phyloP scores from a whole-genome alignment of 1,140 invertebrate species.

The Rhagoletis pomonella region DNA sequence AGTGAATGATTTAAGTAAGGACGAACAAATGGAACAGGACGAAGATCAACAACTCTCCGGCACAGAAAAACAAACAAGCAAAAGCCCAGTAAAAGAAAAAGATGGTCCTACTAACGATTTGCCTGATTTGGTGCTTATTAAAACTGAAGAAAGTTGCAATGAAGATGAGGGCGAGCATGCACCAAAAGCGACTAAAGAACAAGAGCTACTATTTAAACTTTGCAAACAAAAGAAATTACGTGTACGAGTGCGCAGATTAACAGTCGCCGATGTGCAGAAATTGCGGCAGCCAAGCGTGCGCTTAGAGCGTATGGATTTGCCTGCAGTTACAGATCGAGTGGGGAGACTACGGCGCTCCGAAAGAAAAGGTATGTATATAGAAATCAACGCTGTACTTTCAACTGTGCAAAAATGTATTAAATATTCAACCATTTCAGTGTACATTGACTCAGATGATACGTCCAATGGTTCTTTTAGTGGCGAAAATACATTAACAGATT shows the following conservation, averaged over 20 bases:
- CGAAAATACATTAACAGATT: slow-evolving; percentile 3
- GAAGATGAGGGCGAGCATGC: not conserved
- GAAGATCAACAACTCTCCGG: not conserved
- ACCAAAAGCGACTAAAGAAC: not conserved
- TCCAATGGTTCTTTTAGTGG: not conserved
- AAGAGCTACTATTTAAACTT: not conserved
- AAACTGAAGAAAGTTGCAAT: not conserved
- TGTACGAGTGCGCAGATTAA: slow-evolving; percentile 23
- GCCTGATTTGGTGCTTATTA: not conserved
- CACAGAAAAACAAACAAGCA: not conserved
- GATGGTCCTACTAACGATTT: not conserved
- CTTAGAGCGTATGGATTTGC: slow-evolving; percentile 31
- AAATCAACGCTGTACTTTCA: not conserved
- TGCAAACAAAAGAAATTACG: not conserved
- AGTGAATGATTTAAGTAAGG: slow-evolving; percentile 31
- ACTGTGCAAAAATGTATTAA: not conserved
- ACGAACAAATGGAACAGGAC: not conserved
- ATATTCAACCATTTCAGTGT: not conserved
- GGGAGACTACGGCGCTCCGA: not conserved
- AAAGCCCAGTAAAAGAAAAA: not conserved
- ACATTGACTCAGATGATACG: slow-evolving; percentile 38
- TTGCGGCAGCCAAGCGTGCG: slow-evolving; percentile 50
- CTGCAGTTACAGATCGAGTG: not conserved
- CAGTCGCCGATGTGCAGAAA: slow-evolving; percentile 20
- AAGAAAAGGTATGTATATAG: slow-evolving; percentile 2